Evolutionary conservation across 2,888 invertebrate genomes (phyloP).

Genomic region (Sylvicola fuscatus): DNA sequence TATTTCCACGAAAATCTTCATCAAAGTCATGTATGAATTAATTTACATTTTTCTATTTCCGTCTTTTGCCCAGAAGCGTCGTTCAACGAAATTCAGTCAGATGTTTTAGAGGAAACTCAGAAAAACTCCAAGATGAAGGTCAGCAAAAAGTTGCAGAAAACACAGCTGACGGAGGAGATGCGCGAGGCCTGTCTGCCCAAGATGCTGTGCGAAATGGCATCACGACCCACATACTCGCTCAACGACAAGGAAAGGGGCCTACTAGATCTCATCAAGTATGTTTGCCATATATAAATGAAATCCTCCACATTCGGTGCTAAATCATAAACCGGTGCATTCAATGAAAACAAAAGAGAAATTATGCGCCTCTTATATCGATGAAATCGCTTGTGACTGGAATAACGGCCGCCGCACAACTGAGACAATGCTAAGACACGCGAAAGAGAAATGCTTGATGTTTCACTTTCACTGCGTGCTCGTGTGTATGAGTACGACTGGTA

Average conservation of each 20-base stretch:
- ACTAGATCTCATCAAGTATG: slow-evolving; percentile 21
- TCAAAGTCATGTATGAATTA: too few relatives aligned
- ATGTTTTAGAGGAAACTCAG: slow-evolving; percentile 2
- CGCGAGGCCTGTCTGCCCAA: slow-evolving; percentile 24
- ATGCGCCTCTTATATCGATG: too few relatives aligned
- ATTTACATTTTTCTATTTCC: not conserved
- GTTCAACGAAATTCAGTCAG: not conserved
- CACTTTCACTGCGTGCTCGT: not conserved
- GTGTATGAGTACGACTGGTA: too few relatives aligned
- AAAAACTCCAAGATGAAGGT: slow-evolving; percentile 2
- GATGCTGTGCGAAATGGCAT: slow-evolving; percentile 25
- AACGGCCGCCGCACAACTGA: not conserved
- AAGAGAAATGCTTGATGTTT: not conserved
- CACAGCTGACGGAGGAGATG: slow-evolving; percentile 8
- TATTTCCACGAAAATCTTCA: too few relatives aligned
- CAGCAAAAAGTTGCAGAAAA: slow-evolving; percentile 4
- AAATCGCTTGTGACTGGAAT: too few relatives aligned
- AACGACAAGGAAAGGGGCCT: slow-evolving; percentile 23
- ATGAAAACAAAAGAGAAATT: not conserved
- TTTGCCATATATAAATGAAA: not conserved
- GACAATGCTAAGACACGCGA: not conserved
- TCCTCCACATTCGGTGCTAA: not conserved
- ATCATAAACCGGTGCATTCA: not conserved
- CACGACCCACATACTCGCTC: slow-evolving; percentile 20
- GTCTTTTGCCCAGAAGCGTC: not conserved